Conservation (phyloP, 2,797 vertebrate genomes). For the Chanos chanos region DNA sequence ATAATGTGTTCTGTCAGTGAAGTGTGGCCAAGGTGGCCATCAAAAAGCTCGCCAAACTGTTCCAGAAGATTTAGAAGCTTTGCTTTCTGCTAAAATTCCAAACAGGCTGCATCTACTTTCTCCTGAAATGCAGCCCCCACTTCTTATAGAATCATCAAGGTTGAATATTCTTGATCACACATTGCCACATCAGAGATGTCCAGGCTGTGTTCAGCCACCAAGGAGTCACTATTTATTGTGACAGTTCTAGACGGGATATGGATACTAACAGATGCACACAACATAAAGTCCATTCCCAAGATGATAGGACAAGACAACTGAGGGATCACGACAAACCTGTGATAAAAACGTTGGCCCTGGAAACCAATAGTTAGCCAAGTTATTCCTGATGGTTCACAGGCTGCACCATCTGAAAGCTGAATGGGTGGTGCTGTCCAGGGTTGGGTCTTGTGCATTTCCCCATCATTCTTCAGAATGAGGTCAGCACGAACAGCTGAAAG, state of each 20-base stretch:
- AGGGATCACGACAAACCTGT: constrained; percentile 9
- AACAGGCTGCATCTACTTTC: not conserved
- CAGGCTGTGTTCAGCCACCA: not conserved
- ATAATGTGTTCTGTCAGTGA: constrained; percentile 16
- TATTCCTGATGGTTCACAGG: not conserved
- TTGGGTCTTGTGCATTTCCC: not conserved
- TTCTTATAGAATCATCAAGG: not conserved
- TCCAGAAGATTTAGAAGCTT: not conserved
- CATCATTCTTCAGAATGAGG: not conserved
- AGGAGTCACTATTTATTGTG: not conserved
- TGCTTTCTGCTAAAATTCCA: not conserved
- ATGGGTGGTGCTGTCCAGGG: not conserved
- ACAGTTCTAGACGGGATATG: constrained; percentile 26
- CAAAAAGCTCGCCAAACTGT: not conserved
- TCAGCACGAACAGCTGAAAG: not conserved
- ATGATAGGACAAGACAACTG: constrained; percentile 14
- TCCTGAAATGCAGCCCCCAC: not conserved
- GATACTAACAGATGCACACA: not conserved
- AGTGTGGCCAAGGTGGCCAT: constrained; percentile 10
- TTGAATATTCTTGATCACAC: too few relatives aligned
- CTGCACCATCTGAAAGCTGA: not conserved
- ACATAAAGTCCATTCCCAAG: constrained; percentile 39
- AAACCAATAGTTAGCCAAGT: not conserved
- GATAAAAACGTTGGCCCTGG: not conserved
- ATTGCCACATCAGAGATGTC: constrained; percentile 8